Evolutionary conservation across 2,888 invertebrate genomes (phyloP).

Genomic region (Nomada ferruginata): DNA sequence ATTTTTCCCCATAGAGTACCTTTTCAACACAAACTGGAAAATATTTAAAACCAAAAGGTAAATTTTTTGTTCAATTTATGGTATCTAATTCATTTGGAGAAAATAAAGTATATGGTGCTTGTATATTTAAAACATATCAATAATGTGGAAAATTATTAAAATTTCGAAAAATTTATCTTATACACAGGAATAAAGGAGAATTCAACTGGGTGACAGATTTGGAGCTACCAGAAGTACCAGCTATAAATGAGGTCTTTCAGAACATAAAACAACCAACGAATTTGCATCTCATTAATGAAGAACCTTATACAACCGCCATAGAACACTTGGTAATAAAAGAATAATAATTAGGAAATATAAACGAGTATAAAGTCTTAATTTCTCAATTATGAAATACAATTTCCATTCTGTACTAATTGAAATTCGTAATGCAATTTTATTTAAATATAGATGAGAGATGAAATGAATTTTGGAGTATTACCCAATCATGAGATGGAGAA

Average conservation of each 20-base stretch:
- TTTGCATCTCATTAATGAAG: constrained; percentile 30
- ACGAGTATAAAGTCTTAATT: neutral
- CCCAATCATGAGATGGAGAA: constrained; percentile 49
- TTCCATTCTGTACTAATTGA: neutral
- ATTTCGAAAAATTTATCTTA: neutral
- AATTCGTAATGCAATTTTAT: constrained; percentile 2
- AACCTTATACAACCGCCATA: constrained; percentile 1
- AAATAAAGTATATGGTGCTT: neutral
- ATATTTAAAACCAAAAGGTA: neutral
- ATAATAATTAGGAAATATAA: neutral
- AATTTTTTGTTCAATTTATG: neutral
- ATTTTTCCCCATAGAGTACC: constrained; percentile 26
- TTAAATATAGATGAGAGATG: constrained; percentile 44
- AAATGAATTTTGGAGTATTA: constrained; percentile 59
- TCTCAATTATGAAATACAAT: neutral
- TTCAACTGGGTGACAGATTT: neutral
- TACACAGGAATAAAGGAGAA: neutral
- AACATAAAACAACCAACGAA: neutral
- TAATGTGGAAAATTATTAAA: neutral
- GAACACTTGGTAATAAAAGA: constrained; percentile 25
- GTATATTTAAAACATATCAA: neutral
- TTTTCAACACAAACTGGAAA: neutral
- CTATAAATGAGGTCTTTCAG: neutral
- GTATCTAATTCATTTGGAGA: neutral
- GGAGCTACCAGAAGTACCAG: neutral